These are phyloP conservation scores for Candoia aspera DNA, from an alignment of 2,113 vertebrate genomes.

Conservation along the genomic window DNA sequence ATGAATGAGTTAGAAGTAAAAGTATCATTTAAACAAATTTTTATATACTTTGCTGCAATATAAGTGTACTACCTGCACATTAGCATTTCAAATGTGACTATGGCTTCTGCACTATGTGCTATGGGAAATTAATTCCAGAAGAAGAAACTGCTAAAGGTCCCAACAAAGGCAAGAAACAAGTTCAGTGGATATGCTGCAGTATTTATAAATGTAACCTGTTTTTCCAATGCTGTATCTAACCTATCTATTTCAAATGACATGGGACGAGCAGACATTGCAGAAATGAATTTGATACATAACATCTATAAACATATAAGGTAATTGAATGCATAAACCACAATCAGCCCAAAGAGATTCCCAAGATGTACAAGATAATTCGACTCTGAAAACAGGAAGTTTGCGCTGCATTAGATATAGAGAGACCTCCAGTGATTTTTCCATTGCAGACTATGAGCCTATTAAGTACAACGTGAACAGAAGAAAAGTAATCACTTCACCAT, in stretches of 20 bases:
- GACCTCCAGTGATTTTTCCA: background rate
- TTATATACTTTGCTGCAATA: constrained; percentile 32
- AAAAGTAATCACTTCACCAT: too few species aligned
- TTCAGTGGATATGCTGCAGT: constrained; percentile 36
- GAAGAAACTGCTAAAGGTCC: constrained; percentile 41
- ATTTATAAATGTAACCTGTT: constrained; percentile 26
- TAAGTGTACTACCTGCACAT: constrained; percentile 4
- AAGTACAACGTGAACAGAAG: too few species aligned
- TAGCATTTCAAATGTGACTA: constrained; percentile 56
- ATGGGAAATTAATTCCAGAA: constrained; percentile 46
- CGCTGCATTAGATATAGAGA: background rate
- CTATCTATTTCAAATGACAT: background rate
- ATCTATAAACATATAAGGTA: background rate
- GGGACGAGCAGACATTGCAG: background rate
- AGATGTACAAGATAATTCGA: background rate
- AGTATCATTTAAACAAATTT: constrained; percentile 31
- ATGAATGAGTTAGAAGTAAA: constrained; percentile 24
- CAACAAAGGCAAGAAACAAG: constrained; percentile 31
- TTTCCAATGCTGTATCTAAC: constrained; percentile 31
- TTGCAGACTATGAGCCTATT: too few species aligned
- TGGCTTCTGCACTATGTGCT: constrained; percentile 24
- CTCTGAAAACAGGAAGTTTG: background rate
- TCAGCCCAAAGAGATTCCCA: background rate
- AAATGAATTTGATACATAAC: background rate
- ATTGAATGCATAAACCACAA: background rate